Conservation (phyloP, 2,888 invertebrate genomes). For the Macrophya alboannulata region DNA sequence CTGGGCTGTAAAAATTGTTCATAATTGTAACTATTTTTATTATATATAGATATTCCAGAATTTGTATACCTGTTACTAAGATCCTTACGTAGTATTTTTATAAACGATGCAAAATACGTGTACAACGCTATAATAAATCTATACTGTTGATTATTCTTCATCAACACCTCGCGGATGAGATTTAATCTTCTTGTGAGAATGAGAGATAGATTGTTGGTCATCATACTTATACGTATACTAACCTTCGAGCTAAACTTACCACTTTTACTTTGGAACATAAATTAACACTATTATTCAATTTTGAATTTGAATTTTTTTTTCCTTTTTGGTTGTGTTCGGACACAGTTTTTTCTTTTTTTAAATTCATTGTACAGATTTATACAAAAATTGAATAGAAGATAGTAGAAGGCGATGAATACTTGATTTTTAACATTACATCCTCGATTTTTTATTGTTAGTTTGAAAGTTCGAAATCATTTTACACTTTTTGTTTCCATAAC, state of each 20-base stretch:
- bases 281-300: background rate
- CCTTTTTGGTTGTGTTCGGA: too few relatives aligned
- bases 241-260: too few relatives aligned
- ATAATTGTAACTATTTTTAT: too few relatives aligned
- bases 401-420: background rate
- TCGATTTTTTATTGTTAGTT: background rate
- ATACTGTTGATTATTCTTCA: background rate
- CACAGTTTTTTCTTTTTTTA: too few relatives aligned
- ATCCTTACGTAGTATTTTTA: background rate
- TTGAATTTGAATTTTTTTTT: background rate
- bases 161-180: background rate
- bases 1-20: too few relatives aligned
- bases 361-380: background rate
- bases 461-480: background rate
- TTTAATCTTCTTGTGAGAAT: background rate
- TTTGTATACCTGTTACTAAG: background rate
- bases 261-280: background rate
- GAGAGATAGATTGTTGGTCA: background rate
- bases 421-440: too few relatives aligned
- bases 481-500: background rate
- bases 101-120: background rate
- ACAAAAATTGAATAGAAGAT: background rate
- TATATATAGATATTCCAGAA: background rate
- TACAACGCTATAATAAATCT: background rate
- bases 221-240: background rate